These are phyloP conservation scores for Cantharis rufa DNA, from an alignment of 2,888 invertebrate species.

Conservation along the genomic window DNA sequence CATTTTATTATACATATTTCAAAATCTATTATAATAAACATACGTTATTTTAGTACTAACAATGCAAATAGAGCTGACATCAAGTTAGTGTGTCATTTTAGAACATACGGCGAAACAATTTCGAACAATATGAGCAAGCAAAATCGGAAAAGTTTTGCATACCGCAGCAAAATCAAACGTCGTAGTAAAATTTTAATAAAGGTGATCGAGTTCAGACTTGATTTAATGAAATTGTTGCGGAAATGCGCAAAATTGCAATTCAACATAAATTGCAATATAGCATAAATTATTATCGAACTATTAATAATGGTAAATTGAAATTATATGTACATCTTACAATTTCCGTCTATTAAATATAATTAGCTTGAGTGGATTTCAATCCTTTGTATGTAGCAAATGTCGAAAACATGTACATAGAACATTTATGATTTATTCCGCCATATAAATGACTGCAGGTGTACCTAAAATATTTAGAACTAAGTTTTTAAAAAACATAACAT, in stretches of 20 bases:
- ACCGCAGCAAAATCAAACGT: conserved; percentile 1
- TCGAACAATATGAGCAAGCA: not conserved
- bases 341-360: not conserved
- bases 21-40: not conserved
- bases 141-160: not conserved
- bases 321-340: not conserved
- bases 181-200: conserved; percentile 11
- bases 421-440: too few species aligned
- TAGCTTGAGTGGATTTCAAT: not conserved
- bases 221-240: conserved; percentile 34
- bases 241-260: conserved; percentile 37
- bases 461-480: not conserved
- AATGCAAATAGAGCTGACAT: not conserved
- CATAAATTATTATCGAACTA: not conserved
- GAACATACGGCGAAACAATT: not conserved
- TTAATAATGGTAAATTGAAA: conserved; percentile 5
- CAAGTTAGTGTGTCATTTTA: not conserved
- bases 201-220: conserved; percentile 4
- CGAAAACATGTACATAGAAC: not conserved
- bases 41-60: not conserved
- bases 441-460: too few species aligned
- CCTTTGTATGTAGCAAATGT: not conserved
- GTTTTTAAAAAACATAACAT: not conserved
- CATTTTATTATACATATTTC: too few species aligned
- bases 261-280: conserved; percentile 29